A percentile compares a stretch with the other conserved stretches of the same genome.
phyloP scores from a whole-genome alignment of 2,113 vertebrate species.

The Gnathonemus echidnorhynchus region DNA sequence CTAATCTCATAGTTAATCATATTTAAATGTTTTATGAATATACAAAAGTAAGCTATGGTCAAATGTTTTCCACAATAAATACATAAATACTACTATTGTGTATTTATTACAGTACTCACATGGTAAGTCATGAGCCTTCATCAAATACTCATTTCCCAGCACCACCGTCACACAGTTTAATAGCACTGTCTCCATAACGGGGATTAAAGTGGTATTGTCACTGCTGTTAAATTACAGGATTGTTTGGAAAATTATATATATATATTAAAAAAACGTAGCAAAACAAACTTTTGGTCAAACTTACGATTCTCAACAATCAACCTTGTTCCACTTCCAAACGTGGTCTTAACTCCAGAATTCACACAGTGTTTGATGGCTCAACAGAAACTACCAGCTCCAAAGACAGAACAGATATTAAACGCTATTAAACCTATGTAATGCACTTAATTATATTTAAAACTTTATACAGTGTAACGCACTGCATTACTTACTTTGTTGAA shows the following conservation, averaged over 20 bases:
- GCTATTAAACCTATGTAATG: neutral
- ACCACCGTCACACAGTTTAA: neutral
- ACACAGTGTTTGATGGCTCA: conserved; percentile 1
- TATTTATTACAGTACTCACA: neutral
- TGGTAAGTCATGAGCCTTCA: neutral
- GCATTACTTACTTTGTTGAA: conserved; percentile 14
- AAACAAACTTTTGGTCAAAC: neutral
- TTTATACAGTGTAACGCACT: neutral
- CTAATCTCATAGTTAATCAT: neutral
- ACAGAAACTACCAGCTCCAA: neutral
- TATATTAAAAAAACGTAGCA: neutral
- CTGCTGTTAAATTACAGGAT: neutral
- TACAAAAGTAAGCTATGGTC: neutral
- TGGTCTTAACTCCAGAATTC: neutral
- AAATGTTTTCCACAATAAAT: conserved; percentile 9
- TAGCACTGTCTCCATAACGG: neutral
- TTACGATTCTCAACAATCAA: conserved; percentile 17
- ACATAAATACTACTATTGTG: neutral
- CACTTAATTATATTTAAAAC: neutral
- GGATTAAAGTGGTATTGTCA: neutral
- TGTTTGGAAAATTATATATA: neutral
- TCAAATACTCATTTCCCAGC: neutral
- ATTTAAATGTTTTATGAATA: neutral
- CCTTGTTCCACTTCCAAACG: conserved; percentile 17
- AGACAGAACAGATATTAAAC: neutral